Evolutionary conservation across 2,888 invertebrate genomes (phyloP), one percentile per base, ranked within the genome.

Genomic region (Galerucella calmariensis): DNA sequence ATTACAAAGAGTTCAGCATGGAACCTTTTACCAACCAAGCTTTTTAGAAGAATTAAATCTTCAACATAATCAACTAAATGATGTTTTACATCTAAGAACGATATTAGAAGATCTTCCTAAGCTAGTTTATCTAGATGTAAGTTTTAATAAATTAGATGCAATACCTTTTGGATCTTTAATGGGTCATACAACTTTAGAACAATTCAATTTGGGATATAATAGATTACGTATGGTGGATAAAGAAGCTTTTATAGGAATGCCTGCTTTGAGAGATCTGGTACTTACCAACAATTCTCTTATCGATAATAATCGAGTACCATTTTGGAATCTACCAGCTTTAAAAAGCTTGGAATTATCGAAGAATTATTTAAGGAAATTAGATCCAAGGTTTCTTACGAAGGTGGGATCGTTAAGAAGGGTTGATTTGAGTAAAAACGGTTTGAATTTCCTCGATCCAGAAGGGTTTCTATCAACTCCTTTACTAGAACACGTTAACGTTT

Each of bases 191-290:
- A 94, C 92, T 68, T 86, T 97, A 79, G 95, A 95, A 86, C 90
- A 94, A 80, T 88, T 96, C 48, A 94, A 95, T 88, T 88, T 96
- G 73, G 94, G 95, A 84, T 92, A 93, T 85, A 97, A 97, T 83
- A 90, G 90, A 77, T 90, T 96, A 67, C 91, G 91, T 75, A 90
- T 91, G 67, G 92, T 96, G 72, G 94, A 95, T 81, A 89, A 93
- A 56, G 94, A 95, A 83, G 94, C 95, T 0, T 93, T 97, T 83
- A 91, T 92, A 84, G 94, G 94, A 16, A 94, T 97, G 93, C 95
- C 95, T 0, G 94, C 95, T 0, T 87, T 97, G 53, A 89, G 95
- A 79, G 95, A 96, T 84, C 88, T 97, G 51, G 91, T 95, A 81
- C 88, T 97, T 75, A 91, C 92, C 79, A 96, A 96, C 83, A 97